These are phyloP conservation scores for Prunella strophiata DNA, from an alignment of 2,797 vertebrate species.

Conservation along the genomic window DNA sequence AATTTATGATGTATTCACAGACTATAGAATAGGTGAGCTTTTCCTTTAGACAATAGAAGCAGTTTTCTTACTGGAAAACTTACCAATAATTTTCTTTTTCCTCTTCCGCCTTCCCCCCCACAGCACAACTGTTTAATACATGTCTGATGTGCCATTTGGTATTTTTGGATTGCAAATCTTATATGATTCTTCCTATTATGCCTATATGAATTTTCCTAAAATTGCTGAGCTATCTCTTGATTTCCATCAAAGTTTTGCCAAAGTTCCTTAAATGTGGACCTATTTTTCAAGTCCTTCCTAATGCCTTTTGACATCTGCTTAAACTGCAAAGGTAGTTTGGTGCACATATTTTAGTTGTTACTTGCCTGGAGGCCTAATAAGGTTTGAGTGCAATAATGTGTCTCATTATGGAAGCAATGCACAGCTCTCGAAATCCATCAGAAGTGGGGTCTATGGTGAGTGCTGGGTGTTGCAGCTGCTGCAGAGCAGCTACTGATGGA, in stretches of 20 bases:
- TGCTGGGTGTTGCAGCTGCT: background rate
- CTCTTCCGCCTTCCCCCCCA: rapidly evolving
- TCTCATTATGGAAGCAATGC: background rate
- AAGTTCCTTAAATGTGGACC: background rate
- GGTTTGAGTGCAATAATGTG: background rate
- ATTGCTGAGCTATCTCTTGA: background rate
- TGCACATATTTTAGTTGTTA: background rate
- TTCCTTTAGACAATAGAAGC: background rate
- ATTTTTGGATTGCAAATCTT: background rate
- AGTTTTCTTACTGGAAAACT: background rate
- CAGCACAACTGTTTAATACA: background rate
- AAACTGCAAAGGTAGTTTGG: background rate
- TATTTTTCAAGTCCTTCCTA: background rate
- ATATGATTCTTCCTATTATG: background rate
- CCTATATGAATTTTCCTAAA: background rate
- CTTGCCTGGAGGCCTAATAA: background rate
- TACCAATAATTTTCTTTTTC: background rate
- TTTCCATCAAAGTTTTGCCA: background rate
- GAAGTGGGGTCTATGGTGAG: background rate
- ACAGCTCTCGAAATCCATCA: background rate
- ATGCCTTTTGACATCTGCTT: background rate
- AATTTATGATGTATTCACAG: background rate
- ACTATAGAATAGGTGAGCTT: background rate
- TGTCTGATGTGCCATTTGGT: background rate
- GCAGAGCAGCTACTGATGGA: background rate